Evolutionary conservation across 2,888 invertebrate species (phyloP), one percentile per base, ranked within the genome.

Genomic region (Meganola albula): DNA sequence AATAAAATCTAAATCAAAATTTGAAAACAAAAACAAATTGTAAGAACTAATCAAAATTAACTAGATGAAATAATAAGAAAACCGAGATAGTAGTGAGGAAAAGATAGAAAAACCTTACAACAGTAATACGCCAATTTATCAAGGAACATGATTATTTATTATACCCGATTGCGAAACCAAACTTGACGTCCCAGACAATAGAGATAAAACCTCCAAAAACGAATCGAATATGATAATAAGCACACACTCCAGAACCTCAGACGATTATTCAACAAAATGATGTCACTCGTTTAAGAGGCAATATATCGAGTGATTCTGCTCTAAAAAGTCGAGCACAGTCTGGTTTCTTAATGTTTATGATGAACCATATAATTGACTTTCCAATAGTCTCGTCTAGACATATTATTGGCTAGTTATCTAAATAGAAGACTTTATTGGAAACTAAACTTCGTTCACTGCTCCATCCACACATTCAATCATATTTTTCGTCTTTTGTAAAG

Each of bases 171-270:
- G 8, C 7, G 20, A 20, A n/a, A 8, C 29, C 27, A 21, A 16
- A 28, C 12, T 25, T 32, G 36, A 38, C 23, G 33, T 27, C 31
- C 35, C 34, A 52, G 58, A 61, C 56, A 49, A 53, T 54, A 48
- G 40, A 13, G 36, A 39, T 46, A 48, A 42, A 48, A 41, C 18
- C 34, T 26, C 29, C 18, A 32, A 37, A 35, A 33, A 31, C 31
- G 38, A 42, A 45, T 39, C 43, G 40, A 53, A 58, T 55, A 46
- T 52, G 53, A 48, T 48, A 55, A 48, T 48, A 41, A 20, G 3
- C 3, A 20, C 8, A 3, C 3, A 20, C 8, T 7, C 20, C 20
- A 20, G 10, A 21, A 11, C 16, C 6, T 20, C 18, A 27, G 30
- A 27, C 23, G 16, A 37, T 33, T 41, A 41, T 36, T 31, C 35